Base-by-base conservation (phyloP, 1,140 invertebrate genomes). In the Brachionus plicatilis region DNA sequence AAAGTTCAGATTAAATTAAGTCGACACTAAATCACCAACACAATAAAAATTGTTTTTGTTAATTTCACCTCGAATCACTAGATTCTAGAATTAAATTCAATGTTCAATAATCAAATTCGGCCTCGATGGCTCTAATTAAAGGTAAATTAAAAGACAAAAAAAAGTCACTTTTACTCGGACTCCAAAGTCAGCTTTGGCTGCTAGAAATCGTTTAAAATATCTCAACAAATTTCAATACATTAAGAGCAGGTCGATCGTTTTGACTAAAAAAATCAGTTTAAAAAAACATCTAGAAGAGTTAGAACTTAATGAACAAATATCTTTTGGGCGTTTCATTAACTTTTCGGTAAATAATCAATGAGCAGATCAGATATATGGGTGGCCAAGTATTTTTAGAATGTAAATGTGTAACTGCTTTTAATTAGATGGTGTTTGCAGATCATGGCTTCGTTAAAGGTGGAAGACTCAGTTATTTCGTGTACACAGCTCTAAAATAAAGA, bases 251-350 rank as follows among this genome's bases (percentile, higher is more conserved):
- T 60, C 53, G 53, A 60, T 20, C 53, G 20, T 60, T 68, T 41
- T 68, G 66, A 68, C 33, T 68, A 17, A 68, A 68, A 37, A 68
- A 68, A 68, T 68, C 53, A 60, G 53, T 60, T 60, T 60, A 60
- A 60, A 60, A 60, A 5, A 60, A 60, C 53, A 60, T 60, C 53
- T 60, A 60, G 53, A 24, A 60, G 53, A 20, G 53, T 24, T 60
- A 17, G 53, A 60, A 17, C 20, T 24, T 60, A 60, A 20, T 20
- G 20, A 60, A 60, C 17, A 60, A 60, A 60, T 20, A 60, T 60
- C 20, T 24, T 20, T 60, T 9, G 27, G 53, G 53, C 53, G 5
- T 20, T 60, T 60, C n/a, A 60, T 60, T 60, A 60, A 60, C 53
- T 60, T 60, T 60, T 60, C 53, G 17, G n/a, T 60, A 60, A 60